Base-by-base conservation (phyloP, 1,140 invertebrate species). In the Listronotus oregonensis region DNA sequence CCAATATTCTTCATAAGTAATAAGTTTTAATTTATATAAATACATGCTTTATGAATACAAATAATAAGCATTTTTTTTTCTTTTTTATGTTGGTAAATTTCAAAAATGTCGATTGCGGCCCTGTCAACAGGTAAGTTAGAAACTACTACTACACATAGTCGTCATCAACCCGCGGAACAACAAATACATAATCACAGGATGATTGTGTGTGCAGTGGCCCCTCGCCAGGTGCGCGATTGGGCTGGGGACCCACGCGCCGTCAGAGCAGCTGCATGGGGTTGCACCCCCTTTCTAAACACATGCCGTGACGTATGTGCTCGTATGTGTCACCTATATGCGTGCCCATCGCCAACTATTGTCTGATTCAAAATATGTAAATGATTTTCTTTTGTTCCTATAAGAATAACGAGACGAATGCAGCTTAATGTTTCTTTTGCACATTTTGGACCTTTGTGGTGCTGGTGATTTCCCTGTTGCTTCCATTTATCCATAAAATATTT, bases 221-320 rank as follows among this genome's bases (percentile, higher is more conserved):
- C 54, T 59, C 31, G 63, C 72, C 72, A 73, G 72, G 72, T 73
- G 72, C 67, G 61, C 60, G 46, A 37, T 21, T 39, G 49, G 54
- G 39, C 55, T 44, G 72, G 72, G 70, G 68, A 58, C 64, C 70
- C 72, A 71, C 72, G 72, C 71, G 70, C 66, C 68, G 44, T 27
- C 40, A 58, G 44, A 66, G 55, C 72, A 73, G 72, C 72, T 73
- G 72, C 39, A 55, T 66, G 64, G 71, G 72, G 70, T 70, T 60
- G 58, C 64, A 70, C 70, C 72, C 72, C 70, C 65, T 69, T 58
- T 58, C 52, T 21, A 59, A 64, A 73, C 72, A 73, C 72, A 73
- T 73, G 72, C 72, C 72, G 60, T 72, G 72, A 73, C 72, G 72
- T 73, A 73, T 73, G 72, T 65, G 68, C 60, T 71, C 72, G 56